Base-by-base conservation (phyloP, 2,113 vertebrate genomes). In the Serinus canaria region DNA sequence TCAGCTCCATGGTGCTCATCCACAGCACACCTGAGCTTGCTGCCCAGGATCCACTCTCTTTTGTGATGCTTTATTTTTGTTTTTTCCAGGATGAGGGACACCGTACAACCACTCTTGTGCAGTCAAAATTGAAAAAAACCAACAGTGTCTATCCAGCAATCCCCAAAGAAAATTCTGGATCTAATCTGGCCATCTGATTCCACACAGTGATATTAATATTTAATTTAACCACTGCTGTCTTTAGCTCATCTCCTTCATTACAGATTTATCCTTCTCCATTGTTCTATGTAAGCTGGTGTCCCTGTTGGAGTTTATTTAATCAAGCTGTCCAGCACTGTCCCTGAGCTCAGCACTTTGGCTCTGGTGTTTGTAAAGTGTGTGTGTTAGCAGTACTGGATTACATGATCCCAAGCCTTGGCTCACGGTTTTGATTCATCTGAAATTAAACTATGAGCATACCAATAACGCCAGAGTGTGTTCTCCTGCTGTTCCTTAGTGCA, bases 1-100 rank as follows among this genome's bases (percentile, higher is more conserved):
- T 30, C 35, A 13, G 47, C 44, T 59, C 35, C 0, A 0, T 9
- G 1, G 10, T 13, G 18, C 9, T 35, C 24, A 31, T 16, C 50
- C 64, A 10, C 16, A 39, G 5, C 28, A 4, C 64, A 27, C 49
- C 44, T 16, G 5, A 49, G 2, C 8, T 27, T 35, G 10, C 43
- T 23, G 41, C 64, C 14, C 15, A 46, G 8, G 25, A 41, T 5
- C 25, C 0, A 0, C 24, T 44, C 13, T 49, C 17, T 82, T 52
- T 8, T 33, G 7, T 17, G 25, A 10, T 22, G 44, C 2, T 55
- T 59, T n/a, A 7, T 39, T 56, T 3, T 13, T 47, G 8, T 19
- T 87, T 41, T 81, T 59, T 22, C 43, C 35, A 47, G 46, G 21
- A 24, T 20, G 13, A 33, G 10, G 9, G 13, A 56, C 27, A 43